Conservation (phyloP, 2,113 vertebrate species). For the Aix galericulata region DNA sequence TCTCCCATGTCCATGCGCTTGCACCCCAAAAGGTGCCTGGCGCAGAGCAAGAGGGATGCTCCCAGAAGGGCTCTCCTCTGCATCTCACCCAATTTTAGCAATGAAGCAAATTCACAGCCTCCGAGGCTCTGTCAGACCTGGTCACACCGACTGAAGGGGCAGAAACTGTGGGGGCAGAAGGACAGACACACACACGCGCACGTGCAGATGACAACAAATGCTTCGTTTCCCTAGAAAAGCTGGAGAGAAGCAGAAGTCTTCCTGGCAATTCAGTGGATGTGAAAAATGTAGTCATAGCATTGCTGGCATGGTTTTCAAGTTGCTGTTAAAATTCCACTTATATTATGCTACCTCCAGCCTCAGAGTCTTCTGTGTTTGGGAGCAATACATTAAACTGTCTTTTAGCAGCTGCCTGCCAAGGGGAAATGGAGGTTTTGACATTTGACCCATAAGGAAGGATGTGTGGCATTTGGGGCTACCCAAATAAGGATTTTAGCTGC, state of each 20-base stretch:
- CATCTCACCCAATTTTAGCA: not conserved
- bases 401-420: slow-evolving; percentile 50
- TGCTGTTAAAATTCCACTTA: slow-evolving; percentile 62
- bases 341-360: slow-evolving; percentile 46
- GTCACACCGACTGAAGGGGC: not conserved
- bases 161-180: not conserved
- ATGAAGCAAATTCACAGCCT: not conserved
- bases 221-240: slow-evolving; percentile 44
- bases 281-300: slow-evolving; percentile 36
- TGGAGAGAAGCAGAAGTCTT: slow-evolving; percentile 28
- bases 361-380: slow-evolving; percentile 35
- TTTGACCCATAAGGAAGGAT: slow-evolving; percentile 64
- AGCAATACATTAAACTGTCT: slow-evolving; percentile 50
- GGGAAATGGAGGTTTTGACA: slow-evolving; percentile 64
- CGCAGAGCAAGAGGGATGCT: not conserved
- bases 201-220: not conserved
- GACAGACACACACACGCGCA: not conserved
- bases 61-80: not conserved
- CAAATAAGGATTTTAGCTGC: slow-evolving; percentile 52
- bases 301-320: slow-evolving; percentile 51
- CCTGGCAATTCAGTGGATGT: not conserved
- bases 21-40: not conserved
- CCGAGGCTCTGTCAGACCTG: not conserved
- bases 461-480: slow-evolving; percentile 53
- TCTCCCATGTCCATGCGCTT: not conserved